These are phyloP conservation scores for Gyps fulvus DNA, from an alignment of 2,113 vertebrate genomes.

Conservation along the genomic window DNA sequence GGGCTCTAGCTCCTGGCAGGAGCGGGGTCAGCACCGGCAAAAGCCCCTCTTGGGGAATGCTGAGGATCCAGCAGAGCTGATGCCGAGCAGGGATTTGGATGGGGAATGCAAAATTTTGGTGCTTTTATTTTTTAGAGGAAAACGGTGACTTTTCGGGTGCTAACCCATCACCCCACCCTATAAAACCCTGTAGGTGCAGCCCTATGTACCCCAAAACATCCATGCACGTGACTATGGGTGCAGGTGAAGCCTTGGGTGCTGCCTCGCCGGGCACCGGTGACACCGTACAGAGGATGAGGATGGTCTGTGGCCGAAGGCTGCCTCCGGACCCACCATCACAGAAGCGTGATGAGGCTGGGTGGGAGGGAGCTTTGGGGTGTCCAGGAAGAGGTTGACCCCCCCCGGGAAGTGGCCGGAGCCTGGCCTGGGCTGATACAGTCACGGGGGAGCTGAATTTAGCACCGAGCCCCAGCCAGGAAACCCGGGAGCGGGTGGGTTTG, in stretches of 20 bases:
- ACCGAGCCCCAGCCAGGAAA: background rate
- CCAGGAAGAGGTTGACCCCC: background rate
- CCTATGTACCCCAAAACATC: background rate
- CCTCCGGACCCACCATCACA: accelerated
- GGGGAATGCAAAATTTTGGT: accelerated
- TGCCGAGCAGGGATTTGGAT: accelerated
- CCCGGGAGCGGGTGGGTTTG: accelerated
- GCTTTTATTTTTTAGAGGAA: background rate
- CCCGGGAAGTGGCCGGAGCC: background rate
- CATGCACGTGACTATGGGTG: accelerated
- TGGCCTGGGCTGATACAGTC: background rate
- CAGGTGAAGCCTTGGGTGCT: background rate
- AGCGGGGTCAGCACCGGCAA: accelerated
- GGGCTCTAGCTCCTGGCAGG: accelerated
- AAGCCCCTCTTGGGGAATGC: accelerated
- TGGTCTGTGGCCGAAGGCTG: background rate
- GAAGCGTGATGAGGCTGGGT: accelerated
- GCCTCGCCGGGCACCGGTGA: background rate
- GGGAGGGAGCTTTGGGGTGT: background rate
- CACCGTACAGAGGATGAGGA: background rate
- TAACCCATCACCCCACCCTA: accelerated
- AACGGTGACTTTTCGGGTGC: accelerated
- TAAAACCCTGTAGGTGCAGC: background rate
- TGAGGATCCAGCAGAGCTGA: accelerated
- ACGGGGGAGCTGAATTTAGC: background rate